Conservation (phyloP, 2,797 vertebrate species). For the Thamnophis elegans region DNA sequence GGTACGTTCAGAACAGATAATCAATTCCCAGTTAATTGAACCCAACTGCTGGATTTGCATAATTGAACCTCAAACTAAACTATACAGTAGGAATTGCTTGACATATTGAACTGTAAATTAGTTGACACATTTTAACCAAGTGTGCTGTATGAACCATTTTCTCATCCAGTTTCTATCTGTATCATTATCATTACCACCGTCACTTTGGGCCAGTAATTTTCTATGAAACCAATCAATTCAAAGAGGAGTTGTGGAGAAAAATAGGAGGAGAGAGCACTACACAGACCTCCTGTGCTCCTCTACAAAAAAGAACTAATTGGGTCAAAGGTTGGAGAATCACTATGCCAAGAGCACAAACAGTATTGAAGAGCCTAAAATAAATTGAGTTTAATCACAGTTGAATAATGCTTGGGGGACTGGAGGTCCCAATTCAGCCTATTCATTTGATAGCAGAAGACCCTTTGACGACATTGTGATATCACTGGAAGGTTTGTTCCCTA, state of each 20-base stretch:
- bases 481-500: not conserved
- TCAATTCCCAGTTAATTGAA: too few relatives aligned
- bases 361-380: not conserved
- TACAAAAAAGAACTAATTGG: not conserved
- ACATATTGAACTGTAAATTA: too few relatives aligned
- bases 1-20: too few relatives aligned
- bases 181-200: not conserved
- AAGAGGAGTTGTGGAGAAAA: not conserved
- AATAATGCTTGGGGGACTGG: not conserved
- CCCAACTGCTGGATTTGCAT: too few relatives aligned
- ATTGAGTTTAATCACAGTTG: not conserved
- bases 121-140: too few relatives aligned
- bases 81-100: too few relatives aligned
- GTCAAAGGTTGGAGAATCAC: too few relatives aligned
- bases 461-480: not conserved
- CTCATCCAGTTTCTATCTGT: not conserved
- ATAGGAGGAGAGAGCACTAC: not conserved
- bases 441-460: not conserved
- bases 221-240: not conserved
- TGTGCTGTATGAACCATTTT: not conserved
- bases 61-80: too few relatives aligned
- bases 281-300: not conserved
- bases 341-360: not conserved
- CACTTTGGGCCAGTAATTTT: not conserved
- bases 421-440: not conserved